Conservation (phyloP, 2,888 invertebrate genomes). For the Gymnocheta viridis region DNA sequence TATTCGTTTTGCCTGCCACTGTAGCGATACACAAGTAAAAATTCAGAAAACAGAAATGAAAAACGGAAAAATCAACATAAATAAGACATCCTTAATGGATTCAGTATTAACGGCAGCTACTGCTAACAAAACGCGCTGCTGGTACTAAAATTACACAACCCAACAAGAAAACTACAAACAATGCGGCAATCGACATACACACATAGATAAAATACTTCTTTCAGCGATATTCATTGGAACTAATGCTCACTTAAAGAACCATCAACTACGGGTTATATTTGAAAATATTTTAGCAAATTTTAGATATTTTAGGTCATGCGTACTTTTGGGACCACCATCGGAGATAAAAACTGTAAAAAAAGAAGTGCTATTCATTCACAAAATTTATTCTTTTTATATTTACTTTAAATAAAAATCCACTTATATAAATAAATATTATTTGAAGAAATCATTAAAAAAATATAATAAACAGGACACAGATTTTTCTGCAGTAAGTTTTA, state of each 20-base stretch:
- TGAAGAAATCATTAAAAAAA: neutral
- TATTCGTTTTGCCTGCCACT: neutral
- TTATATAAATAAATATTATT: slow-evolving; percentile 19
- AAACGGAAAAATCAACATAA: slow-evolving; percentile 20
- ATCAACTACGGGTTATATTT: too few relatives aligned
- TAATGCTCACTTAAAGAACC: too few relatives aligned
- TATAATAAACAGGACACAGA: neutral
- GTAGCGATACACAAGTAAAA: neutral
- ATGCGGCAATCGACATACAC: too few relatives aligned
- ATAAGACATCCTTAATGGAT: slow-evolving; percentile 37
- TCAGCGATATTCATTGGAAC: neutral
- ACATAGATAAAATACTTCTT: neutral
- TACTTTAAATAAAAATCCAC: slow-evolving; percentile 11
- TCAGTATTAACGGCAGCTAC: slow-evolving; percentile 8
- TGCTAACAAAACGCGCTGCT: neutral
- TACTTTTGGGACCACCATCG: neutral
- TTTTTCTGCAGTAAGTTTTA: neutral
- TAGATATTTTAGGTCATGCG: neutral
- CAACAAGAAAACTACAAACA: neutral
- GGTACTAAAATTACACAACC: neutral
- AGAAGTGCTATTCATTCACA: neutral
- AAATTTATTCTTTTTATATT: neutral
- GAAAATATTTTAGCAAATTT: too few relatives aligned
- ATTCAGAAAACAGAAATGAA: neutral
- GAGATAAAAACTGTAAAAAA: neutral